Evolutionary conservation across 1,140 invertebrate genomes (phyloP).

Genomic region (Drosophila pseudoananassae): DNA sequence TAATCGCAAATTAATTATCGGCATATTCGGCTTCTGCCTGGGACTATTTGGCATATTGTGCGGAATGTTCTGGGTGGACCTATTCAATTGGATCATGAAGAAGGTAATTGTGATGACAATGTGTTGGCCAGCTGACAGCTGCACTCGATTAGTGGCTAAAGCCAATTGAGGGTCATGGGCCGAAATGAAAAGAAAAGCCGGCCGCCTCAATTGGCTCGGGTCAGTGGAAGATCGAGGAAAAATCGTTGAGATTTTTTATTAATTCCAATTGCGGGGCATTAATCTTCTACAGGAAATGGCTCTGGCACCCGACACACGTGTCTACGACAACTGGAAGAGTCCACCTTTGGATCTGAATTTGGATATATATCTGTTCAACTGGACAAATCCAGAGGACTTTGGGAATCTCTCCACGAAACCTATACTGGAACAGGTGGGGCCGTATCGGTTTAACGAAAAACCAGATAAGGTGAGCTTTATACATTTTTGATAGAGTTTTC

Average conservation of each 20-base stretch:
- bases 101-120: conserved; percentile 63
- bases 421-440: conserved; percentile 88
- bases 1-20: conserved; percentile 68
- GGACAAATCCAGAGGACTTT: conserved; percentile 90
- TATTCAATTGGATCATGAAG: conserved; percentile 78
- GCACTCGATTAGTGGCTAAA: conserved; percentile 54
- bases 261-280: conserved; percentile 56
- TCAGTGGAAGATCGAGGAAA: conserved; percentile 20
- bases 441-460: conserved; percentile 89
- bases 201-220: conserved; percentile 44
- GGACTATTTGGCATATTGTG: conserved; percentile 72
- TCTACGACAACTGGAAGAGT: conserved; percentile 89
- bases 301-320: conserved; percentile 86
- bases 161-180: conserved; percentile 14
- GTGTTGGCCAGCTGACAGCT: conserved; percentile 45
- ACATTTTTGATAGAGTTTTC: background rate
- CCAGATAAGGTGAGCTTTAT: conserved; percentile 85
- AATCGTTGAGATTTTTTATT: conserved; percentile 70
- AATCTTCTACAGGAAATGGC: conserved; percentile 86
- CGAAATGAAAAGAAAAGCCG: conserved; percentile 27
- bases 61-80: conserved; percentile 80
- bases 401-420: conserved; percentile 86
- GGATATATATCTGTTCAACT: conserved; percentile 92
- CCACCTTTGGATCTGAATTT: conserved; percentile 91
- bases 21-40: conserved; percentile 72